phyloP scores from a whole-genome alignment of 2,888 invertebrate species.

The Hypsopygia costalis region DNA sequence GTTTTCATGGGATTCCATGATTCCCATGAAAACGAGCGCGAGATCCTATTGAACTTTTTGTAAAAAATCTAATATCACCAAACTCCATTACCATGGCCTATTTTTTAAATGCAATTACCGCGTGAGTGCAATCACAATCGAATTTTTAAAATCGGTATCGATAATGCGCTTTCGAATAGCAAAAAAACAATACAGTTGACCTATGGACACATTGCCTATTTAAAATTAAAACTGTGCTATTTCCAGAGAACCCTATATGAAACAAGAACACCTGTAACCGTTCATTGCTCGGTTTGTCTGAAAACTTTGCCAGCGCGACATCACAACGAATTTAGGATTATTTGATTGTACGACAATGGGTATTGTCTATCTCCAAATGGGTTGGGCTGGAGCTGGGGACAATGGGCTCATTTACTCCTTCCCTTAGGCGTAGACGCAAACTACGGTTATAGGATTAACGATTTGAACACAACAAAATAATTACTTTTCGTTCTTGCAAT shows the following conservation, averaged over 20 bases:
- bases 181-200: too few species aligned
- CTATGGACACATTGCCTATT: too few species aligned
- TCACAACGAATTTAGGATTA: slow-evolving; percentile 63
- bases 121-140: too few species aligned
- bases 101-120: too few species aligned
- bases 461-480: slow-evolving; percentile 55
- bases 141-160: too few species aligned
- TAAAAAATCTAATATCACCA: too few species aligned
- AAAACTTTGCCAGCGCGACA: slow-evolving; percentile 52
- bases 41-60: too few species aligned
- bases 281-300: slow-evolving; percentile 37
- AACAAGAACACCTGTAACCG: slow-evolving; percentile 22
- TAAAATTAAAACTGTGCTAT: too few species aligned
- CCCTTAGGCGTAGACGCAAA: slow-evolving; percentile 62
- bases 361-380: slow-evolving; percentile 70
- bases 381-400: slow-evolving; percentile 53
- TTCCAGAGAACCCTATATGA: neutral
- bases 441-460: slow-evolving; percentile 55
- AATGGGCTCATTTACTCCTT: slow-evolving; percentile 69
- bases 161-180: too few species aligned
- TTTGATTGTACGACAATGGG: slow-evolving; percentile 62
- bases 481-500: slow-evolving; percentile 43
- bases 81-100: too few species aligned
- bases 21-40: too few species aligned
- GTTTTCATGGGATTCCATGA: too few species aligned